Percentiles rank a stretch among this genome's conserved stretches.
phyloP scores from a whole-genome alignment of 2,797 vertebrate genomes.

The Chiroxiphia lanceolata region DNA sequence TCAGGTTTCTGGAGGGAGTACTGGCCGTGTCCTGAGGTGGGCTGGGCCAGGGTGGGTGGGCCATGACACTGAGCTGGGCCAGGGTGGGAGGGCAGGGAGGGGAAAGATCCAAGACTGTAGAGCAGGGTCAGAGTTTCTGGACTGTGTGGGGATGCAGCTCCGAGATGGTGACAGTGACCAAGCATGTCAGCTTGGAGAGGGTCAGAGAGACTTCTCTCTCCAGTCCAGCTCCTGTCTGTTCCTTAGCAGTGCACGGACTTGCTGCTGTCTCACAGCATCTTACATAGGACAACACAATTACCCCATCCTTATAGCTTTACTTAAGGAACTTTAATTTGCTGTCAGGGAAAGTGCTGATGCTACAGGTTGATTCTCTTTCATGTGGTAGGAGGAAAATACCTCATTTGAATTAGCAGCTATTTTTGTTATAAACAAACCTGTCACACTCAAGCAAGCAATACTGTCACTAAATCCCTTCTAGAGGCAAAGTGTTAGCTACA shows the following conservation, averaged over 20 bases:
- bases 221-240: background rate
- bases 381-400: background rate
- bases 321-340: background rate
- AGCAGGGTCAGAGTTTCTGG: background rate
- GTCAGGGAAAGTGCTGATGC: background rate
- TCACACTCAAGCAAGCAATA: background rate
- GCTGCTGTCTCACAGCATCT: background rate
- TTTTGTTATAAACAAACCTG: background rate
- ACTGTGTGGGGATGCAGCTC: background rate
- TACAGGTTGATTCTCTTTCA: background rate
- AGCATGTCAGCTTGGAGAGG: background rate
- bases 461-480: background rate
- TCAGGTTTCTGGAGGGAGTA: background rate
- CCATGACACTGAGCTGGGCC: background rate
- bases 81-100: too few species aligned
- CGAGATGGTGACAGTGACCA: background rate
- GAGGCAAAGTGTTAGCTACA: background rate
- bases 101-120: background rate
- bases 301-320: background rate
- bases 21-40: background rate
- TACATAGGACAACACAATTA: background rate
- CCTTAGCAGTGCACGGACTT: background rate
- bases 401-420: background rate
- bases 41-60: rapidly evolving
- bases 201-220: background rate